phyloP scores from a whole-genome alignment of 2,797 vertebrate species.

The Tapera naevia region DNA sequence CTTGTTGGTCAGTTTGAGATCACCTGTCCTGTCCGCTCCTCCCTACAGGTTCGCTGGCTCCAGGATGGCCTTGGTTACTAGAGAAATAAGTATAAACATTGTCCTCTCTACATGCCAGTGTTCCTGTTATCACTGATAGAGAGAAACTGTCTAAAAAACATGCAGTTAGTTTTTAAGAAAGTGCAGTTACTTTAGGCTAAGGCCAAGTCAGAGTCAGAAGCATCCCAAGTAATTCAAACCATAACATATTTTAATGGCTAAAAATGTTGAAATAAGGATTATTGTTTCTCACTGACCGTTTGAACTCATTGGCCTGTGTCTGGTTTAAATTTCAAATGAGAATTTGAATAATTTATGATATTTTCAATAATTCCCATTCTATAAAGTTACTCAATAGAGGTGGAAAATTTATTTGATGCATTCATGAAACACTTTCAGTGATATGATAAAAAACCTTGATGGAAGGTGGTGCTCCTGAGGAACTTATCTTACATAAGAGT shows the following conservation, averaged over 20 bases:
- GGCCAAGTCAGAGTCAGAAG: too few relatives aligned
- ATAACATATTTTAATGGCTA: background rate
- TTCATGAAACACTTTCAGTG: background rate
- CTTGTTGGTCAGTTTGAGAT: too few relatives aligned
- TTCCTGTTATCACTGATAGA: too few relatives aligned
- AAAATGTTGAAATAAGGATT: background rate
- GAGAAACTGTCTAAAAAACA: too few relatives aligned
- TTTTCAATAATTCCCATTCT: background rate
- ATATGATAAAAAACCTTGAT: fast-evolving
- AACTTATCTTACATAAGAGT: background rate
- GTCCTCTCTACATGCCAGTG: too few relatives aligned
- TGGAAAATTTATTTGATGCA: background rate
- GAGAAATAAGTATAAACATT: too few relatives aligned
- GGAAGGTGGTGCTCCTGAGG: background rate
- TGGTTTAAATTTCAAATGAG: background rate
- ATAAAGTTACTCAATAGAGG: background rate
- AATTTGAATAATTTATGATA: background rate
- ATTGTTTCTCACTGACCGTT: background rate
- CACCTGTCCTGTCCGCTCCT: too few relatives aligned
- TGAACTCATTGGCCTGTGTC: background rate
- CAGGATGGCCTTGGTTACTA: too few relatives aligned
- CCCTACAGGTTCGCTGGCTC: too few relatives aligned
- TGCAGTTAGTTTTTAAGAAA: too few relatives aligned
- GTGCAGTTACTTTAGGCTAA: too few relatives aligned
- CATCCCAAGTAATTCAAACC: too few relatives aligned